Evolutionary conservation across 2,888 invertebrate species (phyloP).

Genomic region (Monoplex corrugatus): DNA sequence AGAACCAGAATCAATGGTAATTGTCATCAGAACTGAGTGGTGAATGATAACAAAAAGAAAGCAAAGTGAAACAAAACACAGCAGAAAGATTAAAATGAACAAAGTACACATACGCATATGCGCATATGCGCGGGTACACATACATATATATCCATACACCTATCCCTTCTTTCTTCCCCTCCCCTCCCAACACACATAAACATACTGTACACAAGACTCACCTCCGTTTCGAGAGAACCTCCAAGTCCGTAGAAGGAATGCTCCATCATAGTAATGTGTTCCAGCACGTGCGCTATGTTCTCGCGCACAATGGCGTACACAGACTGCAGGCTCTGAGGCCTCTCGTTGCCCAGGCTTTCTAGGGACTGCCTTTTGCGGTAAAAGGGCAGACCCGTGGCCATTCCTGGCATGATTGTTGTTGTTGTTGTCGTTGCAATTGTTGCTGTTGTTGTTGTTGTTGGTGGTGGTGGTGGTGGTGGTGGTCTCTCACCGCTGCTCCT

Average conservation of each 20-base stretch:
- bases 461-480: no score
- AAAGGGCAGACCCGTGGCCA: conserved; percentile 68
- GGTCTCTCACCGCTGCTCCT: no score
- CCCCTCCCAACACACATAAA: background rate
- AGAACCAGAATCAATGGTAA: no score
- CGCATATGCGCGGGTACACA: conserved; percentile 15
- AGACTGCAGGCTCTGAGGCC: conserved; percentile 72
- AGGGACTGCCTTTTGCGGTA: conserved; percentile 73
- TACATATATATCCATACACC: background rate
- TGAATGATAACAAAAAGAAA: no score
- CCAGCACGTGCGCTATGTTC: conserved; percentile 64
- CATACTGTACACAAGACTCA: conserved; percentile 52
- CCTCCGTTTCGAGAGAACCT: conserved; percentile 65
- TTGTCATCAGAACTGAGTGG: no score
- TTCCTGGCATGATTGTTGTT: no score
- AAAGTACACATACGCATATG: background rate
- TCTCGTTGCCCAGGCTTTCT: conserved; percentile 67
- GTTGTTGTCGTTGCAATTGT: no score
- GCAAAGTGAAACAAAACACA: background rate
- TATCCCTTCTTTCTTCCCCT: background rate
- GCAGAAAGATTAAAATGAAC: background rate
- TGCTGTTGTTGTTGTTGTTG: no score
- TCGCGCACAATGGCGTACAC: conserved; percentile 70
- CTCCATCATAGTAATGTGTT: conserved; percentile 64
- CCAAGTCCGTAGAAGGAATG: conserved; percentile 67